These are phyloP conservation scores for Puntigrus tetrazona DNA, from an alignment of 2,113 vertebrate species.

Conservation along the genomic window DNA sequence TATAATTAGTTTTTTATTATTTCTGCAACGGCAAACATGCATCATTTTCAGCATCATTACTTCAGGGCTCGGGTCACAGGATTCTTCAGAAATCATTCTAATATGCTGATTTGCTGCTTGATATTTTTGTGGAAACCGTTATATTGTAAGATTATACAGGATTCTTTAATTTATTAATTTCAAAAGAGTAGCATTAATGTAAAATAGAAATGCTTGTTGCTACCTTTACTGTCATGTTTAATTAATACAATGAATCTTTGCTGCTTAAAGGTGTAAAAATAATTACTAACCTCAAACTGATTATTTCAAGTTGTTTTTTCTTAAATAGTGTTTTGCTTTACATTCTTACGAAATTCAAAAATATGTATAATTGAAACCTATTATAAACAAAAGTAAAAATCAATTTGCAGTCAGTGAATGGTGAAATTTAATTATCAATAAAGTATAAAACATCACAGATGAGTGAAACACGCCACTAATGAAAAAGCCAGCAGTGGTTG, in stretches of 20 bases:
- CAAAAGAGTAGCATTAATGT: neutral
- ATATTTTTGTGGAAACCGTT: neutral
- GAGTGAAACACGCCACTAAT: neutral
- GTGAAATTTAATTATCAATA: neutral
- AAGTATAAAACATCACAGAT: neutral
- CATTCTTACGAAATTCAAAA: neutral
- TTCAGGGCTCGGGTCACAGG: too few species aligned
- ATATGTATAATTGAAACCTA: neutral
- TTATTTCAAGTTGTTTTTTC: neutral
- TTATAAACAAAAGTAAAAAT: neutral
- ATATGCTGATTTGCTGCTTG: neutral
- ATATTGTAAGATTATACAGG: too few species aligned
- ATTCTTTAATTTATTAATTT: neutral
- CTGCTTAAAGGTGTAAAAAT: neutral
- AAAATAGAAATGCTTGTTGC: neutral
- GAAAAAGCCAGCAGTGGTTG: conserved; percentile 10
- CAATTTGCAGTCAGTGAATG: neutral
- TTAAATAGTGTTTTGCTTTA: neutral
- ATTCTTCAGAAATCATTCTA: too few species aligned
- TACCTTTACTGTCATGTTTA: neutral
- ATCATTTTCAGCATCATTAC: too few species aligned
- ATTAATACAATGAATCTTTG: neutral
- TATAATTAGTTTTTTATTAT: too few species aligned
- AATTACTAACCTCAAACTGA: neutral
- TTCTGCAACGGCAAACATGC: too few species aligned